These are phyloP conservation scores for Stichopus horrens DNA, from an alignment of 53 echinoderm and acorn worm genomes.

Conservation along the genomic window DNA sequence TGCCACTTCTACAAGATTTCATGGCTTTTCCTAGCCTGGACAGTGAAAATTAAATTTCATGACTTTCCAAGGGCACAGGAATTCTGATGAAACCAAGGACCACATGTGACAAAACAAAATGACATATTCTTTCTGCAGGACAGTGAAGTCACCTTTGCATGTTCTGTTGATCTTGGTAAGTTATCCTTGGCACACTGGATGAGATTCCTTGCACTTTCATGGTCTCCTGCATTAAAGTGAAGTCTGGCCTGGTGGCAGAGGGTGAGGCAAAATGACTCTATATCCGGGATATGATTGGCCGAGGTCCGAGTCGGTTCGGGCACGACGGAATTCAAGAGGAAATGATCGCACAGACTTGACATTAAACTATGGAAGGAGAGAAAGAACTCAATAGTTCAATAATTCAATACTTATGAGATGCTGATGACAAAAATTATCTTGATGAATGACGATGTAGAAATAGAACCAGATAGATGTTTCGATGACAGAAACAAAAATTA, in stretches of 20 bases:
- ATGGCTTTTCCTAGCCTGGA: too few relatives aligned
- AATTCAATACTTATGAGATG: neutral
- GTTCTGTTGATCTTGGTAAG: constrained; percentile 63
- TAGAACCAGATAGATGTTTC: too few relatives aligned
- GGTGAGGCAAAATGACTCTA: constrained; percentile 80
- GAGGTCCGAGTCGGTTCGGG: constrained; percentile 31
- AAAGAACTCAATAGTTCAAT: neutral
- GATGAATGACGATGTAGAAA: neutral
- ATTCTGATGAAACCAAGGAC: too few relatives aligned
- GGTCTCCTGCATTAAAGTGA: constrained; percentile 70
- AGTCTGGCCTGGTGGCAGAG: constrained; percentile 85
- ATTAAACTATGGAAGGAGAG: constrained; percentile 57
- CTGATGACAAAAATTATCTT: neutral
- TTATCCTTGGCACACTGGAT: constrained; percentile 71
- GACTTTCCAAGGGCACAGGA: too few relatives aligned
- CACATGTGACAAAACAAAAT: too few relatives aligned
- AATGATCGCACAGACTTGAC: constrained; percentile 84
- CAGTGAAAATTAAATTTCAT: too few relatives aligned
- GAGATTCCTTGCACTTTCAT: constrained; percentile 58
- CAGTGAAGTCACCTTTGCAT: constrained; percentile 72
- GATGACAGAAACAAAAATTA: too few relatives aligned
- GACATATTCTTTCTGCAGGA: too few relatives aligned
- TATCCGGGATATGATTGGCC: constrained; percentile 53
- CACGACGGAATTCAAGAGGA: constrained; percentile 57
- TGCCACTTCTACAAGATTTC: too few relatives aligned